Evolutionary conservation across 2,888 invertebrate genomes (phyloP), one percentile per base, ranked within the genome.

Genomic region (Lymantria dispar): DNA sequence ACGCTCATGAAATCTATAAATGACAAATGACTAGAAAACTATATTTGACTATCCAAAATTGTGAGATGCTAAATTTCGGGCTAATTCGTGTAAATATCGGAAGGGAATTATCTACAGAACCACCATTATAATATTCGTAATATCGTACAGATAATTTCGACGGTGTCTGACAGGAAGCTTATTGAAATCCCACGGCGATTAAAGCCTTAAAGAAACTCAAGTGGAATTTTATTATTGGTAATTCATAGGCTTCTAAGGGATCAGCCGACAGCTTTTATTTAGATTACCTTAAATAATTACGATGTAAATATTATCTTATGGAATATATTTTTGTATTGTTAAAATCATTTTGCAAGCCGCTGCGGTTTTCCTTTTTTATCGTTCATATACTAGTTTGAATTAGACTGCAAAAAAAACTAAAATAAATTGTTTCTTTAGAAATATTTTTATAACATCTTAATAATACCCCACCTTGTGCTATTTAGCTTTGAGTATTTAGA

Each of bases 181-280:
- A 84, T 87, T 83, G 83, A 83, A 81, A 82, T 90, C 89, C 75
- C 89, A 89, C 89, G 85, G 66, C 77, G 87, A 87, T 89, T 85
- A 83, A 54, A 63, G 66, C 74, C 76, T 82, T 76, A 74, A 69
- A 82, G 87, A 83, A 85, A 85, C 73, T 85, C 74, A 79, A 85
- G 86, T 87, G 85, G 86, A 76, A 82, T 85, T 33, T 33, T 85
- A 87, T 33, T 85, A 87, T 83, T 80, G 82, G 83, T 75, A 83
- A 85, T 87, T 87, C 86, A 85, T 80, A 83, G 78, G 74, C 76
- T 76, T 22, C 70, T 70, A 76, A 62, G 68, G 72, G 74, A 65
- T 66, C 63, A 68, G 76, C 74, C 76, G 78, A 54, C 61, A 68
- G 60, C 58, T 69, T 74, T 65, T 62, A 62, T 62, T 63, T 69